Conservation (phyloP, 2,113 vertebrate species). For the Rhabdomys dilectus region DNA sequence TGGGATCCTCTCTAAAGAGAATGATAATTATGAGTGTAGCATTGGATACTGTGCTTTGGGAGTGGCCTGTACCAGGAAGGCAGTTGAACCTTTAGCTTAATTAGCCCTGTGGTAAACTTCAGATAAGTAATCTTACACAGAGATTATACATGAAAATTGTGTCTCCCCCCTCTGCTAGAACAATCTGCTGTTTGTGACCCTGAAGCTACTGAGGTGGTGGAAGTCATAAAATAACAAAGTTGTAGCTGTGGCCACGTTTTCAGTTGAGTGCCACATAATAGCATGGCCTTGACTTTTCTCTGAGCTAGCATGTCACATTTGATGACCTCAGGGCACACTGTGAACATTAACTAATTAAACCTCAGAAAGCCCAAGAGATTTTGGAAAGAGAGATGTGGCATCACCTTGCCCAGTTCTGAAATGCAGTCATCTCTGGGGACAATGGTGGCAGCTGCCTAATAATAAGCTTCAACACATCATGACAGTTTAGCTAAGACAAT, state of each 20-base stretch:
- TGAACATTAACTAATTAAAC: slow-evolving; percentile 75
- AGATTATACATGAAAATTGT: neutral
- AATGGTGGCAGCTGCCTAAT: slow-evolving; percentile 55
- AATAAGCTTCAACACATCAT: neutral
- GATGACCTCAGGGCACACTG: slow-evolving; percentile 52
- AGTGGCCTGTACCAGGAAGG: neutral
- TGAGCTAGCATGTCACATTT: slow-evolving; percentile 37
- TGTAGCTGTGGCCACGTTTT: neutral
- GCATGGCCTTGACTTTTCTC: slow-evolving; percentile 11
- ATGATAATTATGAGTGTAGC: neutral
- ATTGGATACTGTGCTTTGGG: neutral
- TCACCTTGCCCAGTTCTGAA: slow-evolving; percentile 71
- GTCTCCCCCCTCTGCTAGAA: neutral
- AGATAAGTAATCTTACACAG: neutral
- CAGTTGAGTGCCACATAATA: neutral
- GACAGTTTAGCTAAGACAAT: slow-evolving; percentile 59
- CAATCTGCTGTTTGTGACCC: neutral
- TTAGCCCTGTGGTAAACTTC: neutral
- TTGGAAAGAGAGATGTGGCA: neutral
- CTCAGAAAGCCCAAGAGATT: slow-evolving; percentile 54
- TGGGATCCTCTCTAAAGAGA: neutral
- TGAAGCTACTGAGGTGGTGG: neutral
- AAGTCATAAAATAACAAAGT: slow-evolving; percentile 1
- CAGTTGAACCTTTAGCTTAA: neutral
- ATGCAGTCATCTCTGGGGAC: slow-evolving; percentile 72